Evolutionary conservation across 2,888 invertebrate genomes (phyloP), one percentile per base, ranked within the genome.

Genomic region (Odontocolon sp.): DNA sequence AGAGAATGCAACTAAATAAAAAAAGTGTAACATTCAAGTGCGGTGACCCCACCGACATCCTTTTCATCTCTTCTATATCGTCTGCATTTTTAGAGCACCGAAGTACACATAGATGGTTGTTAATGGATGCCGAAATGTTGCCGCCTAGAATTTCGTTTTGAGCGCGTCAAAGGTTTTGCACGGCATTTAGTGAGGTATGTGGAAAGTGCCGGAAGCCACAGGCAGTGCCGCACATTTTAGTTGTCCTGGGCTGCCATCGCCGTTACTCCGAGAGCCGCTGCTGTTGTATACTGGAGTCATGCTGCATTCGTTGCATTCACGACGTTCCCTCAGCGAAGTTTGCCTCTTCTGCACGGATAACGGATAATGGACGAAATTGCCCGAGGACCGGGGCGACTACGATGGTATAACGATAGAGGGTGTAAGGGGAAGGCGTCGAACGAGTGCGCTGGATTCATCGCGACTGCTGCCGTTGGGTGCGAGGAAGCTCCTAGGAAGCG

Each of bases 341-440:
- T 77, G 77, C 77, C 77, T 77, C 77, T 77, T 68, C 71, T 68
- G 57, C 40, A 63, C 71, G 77, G 71, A 77, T 71, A 71, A 71
- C 71, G 76, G 76, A 77, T 77, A 77, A 77, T 77, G 77, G 77
- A 77, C 77, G 71, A 77, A 77, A 77, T 77, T 77, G 77, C 77
- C 77, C 67, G 77, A 77, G 77, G 77, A 63, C 50, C n/a, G 66
- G 71, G 40, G 61, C 59, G 31, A 59, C 45, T 16, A 31, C 33
- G 61, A 68, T 70, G 56, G 47, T n/a, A n/a, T n/a, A n/a, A n/a
- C n/a, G n/a, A n/a, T n/a, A n/a, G n/a, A n/a, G n/a, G n/a, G n/a
- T n/a, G n/a, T n/a, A n/a, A 47, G 47, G 50, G 45, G 33, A 68
- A 21, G 63, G 47, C 50, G 57, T 26, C 52, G 64, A 31, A 26